A percentile compares a stretch with the other conserved stretches of the same genome.
These are phyloP conservation scores for Calameuta idolon DNA, from an alignment of 2,888 invertebrate genomes.

Conservation along the genomic window DNA sequence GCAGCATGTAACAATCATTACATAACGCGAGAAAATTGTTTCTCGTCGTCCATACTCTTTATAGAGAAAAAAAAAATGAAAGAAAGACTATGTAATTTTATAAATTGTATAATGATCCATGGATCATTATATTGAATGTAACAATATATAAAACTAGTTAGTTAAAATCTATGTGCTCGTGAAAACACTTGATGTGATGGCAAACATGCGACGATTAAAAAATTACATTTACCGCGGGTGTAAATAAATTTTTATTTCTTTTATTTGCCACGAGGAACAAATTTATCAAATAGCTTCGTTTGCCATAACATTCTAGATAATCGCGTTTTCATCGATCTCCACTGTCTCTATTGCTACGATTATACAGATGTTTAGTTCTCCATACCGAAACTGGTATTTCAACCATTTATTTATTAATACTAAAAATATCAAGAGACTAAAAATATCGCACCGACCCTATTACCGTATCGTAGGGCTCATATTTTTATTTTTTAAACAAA, in stretches of 20 bases:
- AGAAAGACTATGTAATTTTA: background rate
- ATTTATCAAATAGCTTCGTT: background rate
- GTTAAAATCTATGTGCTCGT: constrained; percentile 14
- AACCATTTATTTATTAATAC: background rate
- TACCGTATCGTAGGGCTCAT: background rate
- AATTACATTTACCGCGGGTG: background rate
- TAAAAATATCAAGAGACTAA: background rate
- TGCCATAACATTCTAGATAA: background rate
- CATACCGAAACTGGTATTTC: background rate
- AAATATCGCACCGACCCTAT: background rate
- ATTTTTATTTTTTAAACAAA: background rate
- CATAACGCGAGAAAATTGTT: background rate
- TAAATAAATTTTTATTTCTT: background rate
- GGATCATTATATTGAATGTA: constrained; percentile 11
- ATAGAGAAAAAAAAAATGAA: background rate
- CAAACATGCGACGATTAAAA: background rate
- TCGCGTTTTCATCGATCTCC: background rate
- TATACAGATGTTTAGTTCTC: background rate
- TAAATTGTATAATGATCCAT: background rate
- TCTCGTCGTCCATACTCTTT: background rate
- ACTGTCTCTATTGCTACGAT: background rate
- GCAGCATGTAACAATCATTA: background rate
- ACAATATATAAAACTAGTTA: constrained; percentile 26
- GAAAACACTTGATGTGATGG: background rate
- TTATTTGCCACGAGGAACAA: background rate